phyloP scores from a whole-genome alignment of 2,113 vertebrate genomes.

The Halichoerus grypus region DNA sequence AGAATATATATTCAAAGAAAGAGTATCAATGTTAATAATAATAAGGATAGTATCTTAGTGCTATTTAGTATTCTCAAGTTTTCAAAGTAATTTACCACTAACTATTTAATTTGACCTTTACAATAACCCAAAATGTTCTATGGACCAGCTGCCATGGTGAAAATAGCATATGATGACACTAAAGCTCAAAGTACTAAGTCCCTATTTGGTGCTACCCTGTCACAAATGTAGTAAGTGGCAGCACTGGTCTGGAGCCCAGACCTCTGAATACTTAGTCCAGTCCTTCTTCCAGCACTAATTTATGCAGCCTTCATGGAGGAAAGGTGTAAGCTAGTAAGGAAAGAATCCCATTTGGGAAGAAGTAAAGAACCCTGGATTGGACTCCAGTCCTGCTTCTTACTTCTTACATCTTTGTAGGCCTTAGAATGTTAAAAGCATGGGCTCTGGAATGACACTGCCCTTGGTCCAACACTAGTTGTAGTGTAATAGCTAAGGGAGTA shows the following conservation, averaged over 20 bases:
- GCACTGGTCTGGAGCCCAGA: not conserved
- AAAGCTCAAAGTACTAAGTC: not conserved
- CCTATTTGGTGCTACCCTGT: not conserved
- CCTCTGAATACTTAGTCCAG: not conserved
- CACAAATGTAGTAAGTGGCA: not conserved
- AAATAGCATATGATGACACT: not conserved
- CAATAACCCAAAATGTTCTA: not conserved
- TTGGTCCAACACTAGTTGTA: not conserved
- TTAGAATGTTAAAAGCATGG: not conserved
- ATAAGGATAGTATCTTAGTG: not conserved
- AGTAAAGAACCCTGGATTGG: not conserved
- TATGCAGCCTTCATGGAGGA: not conserved
- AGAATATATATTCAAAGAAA: constrained; percentile 50
- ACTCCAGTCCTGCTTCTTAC: not conserved
- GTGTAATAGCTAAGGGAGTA: not conserved
- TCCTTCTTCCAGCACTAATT: not conserved
- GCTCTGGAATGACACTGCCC: not conserved
- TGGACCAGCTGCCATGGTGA: not conserved
- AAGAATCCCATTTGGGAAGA: not conserved
- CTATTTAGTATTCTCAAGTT: not conserved
- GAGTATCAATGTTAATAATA: not conserved
- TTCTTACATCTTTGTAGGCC: not conserved
- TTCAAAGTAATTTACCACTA: not conserved
- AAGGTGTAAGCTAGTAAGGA: not conserved
- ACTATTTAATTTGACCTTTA: constrained; percentile 6